phyloP scores from a whole-genome alignment of 2,797 vertebrate species.

The Clarias laeviceps region DNA sequence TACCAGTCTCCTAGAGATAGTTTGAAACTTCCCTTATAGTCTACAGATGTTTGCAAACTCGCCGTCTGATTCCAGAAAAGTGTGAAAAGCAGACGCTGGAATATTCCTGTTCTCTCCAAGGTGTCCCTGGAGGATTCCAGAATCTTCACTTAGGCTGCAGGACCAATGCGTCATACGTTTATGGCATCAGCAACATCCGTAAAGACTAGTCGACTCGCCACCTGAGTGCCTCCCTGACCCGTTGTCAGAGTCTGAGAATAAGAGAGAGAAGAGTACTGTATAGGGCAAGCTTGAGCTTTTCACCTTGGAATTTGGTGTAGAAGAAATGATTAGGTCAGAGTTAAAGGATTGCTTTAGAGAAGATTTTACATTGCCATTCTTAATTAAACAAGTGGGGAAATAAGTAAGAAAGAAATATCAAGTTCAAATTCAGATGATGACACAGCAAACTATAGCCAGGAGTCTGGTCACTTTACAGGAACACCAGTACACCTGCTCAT shows the following conservation, averaged over 20 bases:
- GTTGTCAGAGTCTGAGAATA: constrained; percentile 81
- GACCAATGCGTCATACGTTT: constrained; percentile 78
- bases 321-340: neutral
- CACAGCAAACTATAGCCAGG: neutral
- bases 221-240: constrained; percentile 87
- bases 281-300: neutral
- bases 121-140: constrained; percentile 14
- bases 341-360: neutral
- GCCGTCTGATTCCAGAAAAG: neutral
- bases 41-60: neutral
- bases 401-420: neutral
- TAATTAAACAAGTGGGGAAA: neutral
- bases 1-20: neutral
- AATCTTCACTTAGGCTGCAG: constrained; percentile 42
- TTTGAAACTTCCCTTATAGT: neutral
- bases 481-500: neutral
- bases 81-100: neutral
- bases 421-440: neutral
- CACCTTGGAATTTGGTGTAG: neutral
- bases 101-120: neutral
- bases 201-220: constrained; percentile 95
- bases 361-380: neutral
- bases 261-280: neutral
- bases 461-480: neutral
- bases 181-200: constrained; percentile 93